Conservation (phyloP, 2,888 invertebrate species). For the Cantharis nigra region DNA sequence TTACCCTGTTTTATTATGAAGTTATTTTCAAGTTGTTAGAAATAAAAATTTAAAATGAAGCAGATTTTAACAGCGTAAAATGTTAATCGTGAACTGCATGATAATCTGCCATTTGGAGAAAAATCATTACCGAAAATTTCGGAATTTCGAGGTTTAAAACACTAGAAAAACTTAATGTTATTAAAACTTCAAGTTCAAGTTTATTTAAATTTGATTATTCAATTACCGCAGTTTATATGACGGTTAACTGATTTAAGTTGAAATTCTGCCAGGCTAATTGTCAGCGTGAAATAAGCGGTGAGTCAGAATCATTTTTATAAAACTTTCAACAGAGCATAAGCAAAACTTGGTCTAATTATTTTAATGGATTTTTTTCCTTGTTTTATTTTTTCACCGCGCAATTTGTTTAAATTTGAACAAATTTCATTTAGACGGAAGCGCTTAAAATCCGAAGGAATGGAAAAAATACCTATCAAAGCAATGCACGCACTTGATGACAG, state of each 20-base stretch:
- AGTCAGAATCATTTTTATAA: not conserved
- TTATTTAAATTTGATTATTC: not conserved
- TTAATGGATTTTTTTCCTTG: not conserved
- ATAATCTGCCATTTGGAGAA: not conserved
- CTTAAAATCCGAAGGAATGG: not conserved
- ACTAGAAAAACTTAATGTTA: not conserved
- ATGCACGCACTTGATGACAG: not conserved
- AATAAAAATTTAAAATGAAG: not conserved
- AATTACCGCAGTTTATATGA: not conserved
- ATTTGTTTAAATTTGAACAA: not conserved
- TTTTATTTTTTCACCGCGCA: not conserved
- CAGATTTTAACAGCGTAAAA: not conserved
- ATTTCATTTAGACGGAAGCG: not conserved
- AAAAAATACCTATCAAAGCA: conserved; percentile 3
- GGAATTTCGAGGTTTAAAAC: not conserved
- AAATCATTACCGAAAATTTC: not conserved
- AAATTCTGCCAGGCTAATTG: not conserved
- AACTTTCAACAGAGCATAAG: not conserved
- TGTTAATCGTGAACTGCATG: not conserved
- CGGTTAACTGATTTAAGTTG: not conserved
- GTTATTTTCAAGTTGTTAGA: not conserved
- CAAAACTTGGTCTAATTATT: not conserved
- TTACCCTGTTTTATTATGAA: not conserved
- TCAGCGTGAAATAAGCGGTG: not conserved
- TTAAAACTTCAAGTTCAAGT: not conserved